phyloP scores from a whole-genome alignment of 2,888 invertebrate genomes.

The Cataglyphis livida region DNA sequence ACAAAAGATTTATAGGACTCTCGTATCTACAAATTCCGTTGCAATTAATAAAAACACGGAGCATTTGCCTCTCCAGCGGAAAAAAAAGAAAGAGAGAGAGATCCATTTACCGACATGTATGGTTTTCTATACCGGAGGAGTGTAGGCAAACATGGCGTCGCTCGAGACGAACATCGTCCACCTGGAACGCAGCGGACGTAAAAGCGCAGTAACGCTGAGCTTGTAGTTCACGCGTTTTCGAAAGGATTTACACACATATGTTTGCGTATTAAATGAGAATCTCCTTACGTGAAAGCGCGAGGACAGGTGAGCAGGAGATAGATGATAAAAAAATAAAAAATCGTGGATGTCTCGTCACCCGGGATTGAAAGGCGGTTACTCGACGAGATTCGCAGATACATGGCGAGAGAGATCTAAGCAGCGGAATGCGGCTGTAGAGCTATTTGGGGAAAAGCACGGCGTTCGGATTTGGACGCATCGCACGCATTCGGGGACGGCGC shows the following conservation, averaged over 20 bases:
- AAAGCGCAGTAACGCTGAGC: constrained; percentile 35
- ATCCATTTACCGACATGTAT: neutral
- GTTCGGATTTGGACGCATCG: neutral
- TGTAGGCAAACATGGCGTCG: constrained; percentile 76
- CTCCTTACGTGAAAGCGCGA: constrained; percentile 64
- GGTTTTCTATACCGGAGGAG: neutral
- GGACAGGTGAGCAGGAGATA: constrained; percentile 70
- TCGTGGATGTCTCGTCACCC: neutral
- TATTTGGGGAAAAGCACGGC: neutral
- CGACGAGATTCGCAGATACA: constrained; percentile 63
- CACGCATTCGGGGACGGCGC: neutral
- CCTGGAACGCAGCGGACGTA: constrained; percentile 71
- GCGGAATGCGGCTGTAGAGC: neutral
- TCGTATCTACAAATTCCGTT: neutral
- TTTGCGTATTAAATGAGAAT: constrained; percentile 63
- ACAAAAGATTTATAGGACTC: neutral
- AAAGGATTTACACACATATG: constrained; percentile 61
- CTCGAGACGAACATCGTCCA: constrained; percentile 75
- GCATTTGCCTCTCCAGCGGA: neutral
- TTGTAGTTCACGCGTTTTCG: constrained; percentile 48
- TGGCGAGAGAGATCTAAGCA: constrained; percentile 78
- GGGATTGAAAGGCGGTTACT: constrained; percentile 36
- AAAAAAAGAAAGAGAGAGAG: neutral
- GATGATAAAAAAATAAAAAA: constrained; percentile 23
- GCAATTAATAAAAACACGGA: neutral